A percentile compares a stretch with the other conserved stretches of the same genome.
Conservation (phyloP, 2,888 invertebrate genomes). For the Venusia cambrica region DNA sequence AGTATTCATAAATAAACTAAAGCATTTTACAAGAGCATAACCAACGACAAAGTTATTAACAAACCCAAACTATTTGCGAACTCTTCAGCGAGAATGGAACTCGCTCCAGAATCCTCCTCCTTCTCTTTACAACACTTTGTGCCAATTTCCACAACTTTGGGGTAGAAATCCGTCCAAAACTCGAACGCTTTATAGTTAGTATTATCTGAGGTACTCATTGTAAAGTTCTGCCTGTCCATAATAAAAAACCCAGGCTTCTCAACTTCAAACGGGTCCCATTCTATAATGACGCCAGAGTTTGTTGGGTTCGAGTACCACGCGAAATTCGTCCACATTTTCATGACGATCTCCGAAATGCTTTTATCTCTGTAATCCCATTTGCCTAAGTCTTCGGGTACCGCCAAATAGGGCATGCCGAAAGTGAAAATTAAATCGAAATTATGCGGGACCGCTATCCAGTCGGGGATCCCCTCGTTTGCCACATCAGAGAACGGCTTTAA, state of each 20-base stretch:
- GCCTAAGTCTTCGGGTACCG: constrained; percentile 76
- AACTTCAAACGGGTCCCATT: constrained; percentile 87
- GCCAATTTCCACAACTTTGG: constrained; percentile 86
- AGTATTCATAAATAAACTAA: constrained; percentile 43
- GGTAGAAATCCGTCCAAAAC: constrained; percentile 93
- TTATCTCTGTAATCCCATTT: constrained; percentile 90
- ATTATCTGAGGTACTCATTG: constrained; percentile 85
- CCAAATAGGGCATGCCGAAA: constrained; percentile 90
- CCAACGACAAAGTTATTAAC: constrained; percentile 45
- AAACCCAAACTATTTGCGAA: constrained; percentile 46
- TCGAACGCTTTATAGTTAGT: constrained; percentile 89
- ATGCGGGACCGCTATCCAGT: constrained; percentile 91
- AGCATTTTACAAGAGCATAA: constrained; percentile 52
- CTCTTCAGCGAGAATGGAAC: constrained; percentile 40
- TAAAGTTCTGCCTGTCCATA: constrained; percentile 87
- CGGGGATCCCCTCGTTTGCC: constrained; percentile 84
- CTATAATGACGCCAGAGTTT: constrained; percentile 85
- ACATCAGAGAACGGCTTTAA: constrained; percentile 84
- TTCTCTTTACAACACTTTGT: constrained; percentile 87
- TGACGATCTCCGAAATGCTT: constrained; percentile 88
- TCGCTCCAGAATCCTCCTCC: constrained; percentile 61
- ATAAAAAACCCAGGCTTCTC: constrained; percentile 86
- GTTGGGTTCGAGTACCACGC: constrained; percentile 87
- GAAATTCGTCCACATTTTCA: constrained; percentile 91
- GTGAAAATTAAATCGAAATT: constrained; percentile 90